phyloP scores from a whole-genome alignment of 2,113 vertebrate genomes.

The Fulica atra region DNA sequence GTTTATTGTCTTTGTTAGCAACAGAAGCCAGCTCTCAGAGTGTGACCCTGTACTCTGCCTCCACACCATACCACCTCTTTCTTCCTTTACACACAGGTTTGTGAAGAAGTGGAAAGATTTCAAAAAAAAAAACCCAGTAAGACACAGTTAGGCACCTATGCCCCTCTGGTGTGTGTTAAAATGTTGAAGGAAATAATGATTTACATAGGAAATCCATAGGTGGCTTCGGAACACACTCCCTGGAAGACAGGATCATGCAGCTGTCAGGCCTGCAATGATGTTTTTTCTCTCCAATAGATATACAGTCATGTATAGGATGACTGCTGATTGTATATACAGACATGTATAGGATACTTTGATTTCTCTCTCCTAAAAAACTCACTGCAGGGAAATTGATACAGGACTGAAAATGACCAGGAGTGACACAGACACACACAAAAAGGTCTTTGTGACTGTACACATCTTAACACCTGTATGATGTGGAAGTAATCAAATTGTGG shows the following conservation, averaged over 20 bases:
- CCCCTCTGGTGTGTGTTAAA: neutral
- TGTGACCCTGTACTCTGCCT: neutral
- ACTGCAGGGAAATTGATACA: neutral
- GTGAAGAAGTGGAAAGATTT: neutral
- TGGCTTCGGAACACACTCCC: neutral
- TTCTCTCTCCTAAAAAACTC: neutral
- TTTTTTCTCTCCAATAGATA: neutral
- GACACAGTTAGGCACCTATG: neutral
- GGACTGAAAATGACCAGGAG: neutral
- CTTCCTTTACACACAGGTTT: neutral
- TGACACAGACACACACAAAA: neutral
- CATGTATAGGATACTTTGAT: neutral
- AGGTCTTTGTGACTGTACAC: neutral
- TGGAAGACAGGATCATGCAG: neutral
- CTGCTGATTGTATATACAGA: neutral
- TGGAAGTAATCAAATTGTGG: neutral
- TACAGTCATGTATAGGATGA: neutral
- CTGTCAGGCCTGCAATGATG: neutral
- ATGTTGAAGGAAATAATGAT: neutral
- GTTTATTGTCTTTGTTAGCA: neutral
- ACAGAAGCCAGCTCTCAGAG: neutral
- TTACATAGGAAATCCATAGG: neutral
- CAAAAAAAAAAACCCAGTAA: neutral
- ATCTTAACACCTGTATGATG: neutral
- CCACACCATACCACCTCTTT: neutral